Conservation (phyloP, 2,113 vertebrate species). For the Oncorhynchus gorbuscha region DNA sequence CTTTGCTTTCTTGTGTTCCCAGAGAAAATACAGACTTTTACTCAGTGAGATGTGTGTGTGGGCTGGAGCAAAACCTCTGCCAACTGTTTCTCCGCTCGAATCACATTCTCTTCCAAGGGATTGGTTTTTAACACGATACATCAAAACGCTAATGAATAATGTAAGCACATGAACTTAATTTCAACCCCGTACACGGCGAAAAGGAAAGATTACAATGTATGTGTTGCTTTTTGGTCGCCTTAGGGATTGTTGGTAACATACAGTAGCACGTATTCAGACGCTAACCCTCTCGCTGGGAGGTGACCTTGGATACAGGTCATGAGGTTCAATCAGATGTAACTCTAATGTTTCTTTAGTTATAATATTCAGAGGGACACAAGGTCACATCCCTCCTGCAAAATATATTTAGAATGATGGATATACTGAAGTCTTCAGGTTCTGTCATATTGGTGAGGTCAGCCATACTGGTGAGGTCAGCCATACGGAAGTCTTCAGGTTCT, state of each 20-base stretch:
- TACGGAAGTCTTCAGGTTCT: too few species aligned
- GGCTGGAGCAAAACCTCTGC: not conserved
- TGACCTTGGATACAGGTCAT: too few species aligned
- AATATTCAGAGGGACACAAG: too few species aligned
- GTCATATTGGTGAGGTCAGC: too few species aligned
- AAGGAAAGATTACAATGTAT: not conserved
- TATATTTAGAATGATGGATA: too few species aligned
- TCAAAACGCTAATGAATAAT: not conserved
- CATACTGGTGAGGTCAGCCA: too few species aligned
- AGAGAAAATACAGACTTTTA: not conserved
- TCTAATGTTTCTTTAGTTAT: too few species aligned
- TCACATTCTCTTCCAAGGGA: not conserved
- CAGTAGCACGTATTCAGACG: too few species aligned
- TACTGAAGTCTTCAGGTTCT: too few species aligned
- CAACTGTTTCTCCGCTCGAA: not conserved
- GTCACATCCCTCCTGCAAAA: too few species aligned
- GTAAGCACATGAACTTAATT: not conserved
- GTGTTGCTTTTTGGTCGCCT: not conserved
- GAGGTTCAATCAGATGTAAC: too few species aligned
- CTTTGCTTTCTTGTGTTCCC: not conserved
- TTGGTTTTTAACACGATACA: not conserved
- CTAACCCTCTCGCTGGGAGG: too few species aligned
- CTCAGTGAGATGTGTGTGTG: not conserved
- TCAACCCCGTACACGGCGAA: not conserved
- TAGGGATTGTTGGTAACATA: not conserved